These are phyloP conservation scores for Noctua janthe DNA, from an alignment of 2,888 invertebrate genomes.

Conservation along the genomic window DNA sequence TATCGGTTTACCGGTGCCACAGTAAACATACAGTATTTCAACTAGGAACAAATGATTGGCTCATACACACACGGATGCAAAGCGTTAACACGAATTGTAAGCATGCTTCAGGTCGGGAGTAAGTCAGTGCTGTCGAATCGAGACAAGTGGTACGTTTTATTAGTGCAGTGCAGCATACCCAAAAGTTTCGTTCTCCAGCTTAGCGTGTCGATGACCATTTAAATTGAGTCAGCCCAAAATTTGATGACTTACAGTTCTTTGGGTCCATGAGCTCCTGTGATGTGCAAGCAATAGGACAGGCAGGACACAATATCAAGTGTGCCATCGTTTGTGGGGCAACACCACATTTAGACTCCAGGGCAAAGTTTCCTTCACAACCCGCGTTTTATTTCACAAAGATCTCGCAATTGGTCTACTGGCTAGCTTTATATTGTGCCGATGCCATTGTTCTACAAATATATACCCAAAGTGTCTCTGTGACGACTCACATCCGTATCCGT, in stretches of 20 bases:
- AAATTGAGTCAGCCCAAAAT: no score
- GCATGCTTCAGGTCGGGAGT: neutral
- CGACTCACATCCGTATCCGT: constrained; percentile 54
- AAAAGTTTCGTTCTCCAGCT: neutral
- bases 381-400: neutral
- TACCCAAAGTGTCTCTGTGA: constrained; percentile 38
- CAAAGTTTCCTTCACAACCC: neutral
- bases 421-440: neutral
- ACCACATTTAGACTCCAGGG: neutral
- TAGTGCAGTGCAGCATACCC: neutral
- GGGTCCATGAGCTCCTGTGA: no score
- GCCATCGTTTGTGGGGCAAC: neutral
- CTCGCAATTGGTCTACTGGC: neutral
- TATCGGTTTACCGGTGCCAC: constrained; percentile 11
- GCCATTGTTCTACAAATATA: constrained; percentile 48
- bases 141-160: neutral
- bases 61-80: neutral
- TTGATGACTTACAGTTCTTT: no score
- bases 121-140: neutral
- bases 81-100: neutral
- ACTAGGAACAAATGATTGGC: neutral
- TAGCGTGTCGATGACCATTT: no score
- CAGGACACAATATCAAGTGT: neutral
- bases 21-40: neutral
- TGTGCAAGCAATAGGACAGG: no score